Base-by-base conservation (phyloP, 2,888 invertebrate species). In the Monopis laevigella region DNA sequence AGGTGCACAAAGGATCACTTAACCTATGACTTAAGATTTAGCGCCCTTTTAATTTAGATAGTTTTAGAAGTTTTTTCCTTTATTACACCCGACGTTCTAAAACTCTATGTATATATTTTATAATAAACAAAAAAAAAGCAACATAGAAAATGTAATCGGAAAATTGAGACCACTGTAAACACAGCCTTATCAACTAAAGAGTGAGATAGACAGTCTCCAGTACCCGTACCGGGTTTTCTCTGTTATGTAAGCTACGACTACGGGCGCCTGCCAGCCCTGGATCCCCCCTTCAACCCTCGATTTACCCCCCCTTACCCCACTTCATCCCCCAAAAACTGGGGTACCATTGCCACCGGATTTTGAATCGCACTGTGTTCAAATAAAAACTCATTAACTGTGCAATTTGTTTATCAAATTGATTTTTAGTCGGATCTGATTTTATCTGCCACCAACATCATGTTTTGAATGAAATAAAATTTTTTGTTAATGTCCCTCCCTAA, bases 221-320 rank as follows among this genome's bases (percentile, higher is more conserved):
- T 21, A 17, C 32, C 12, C 36, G 53, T 62, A 69, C 73, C 74
- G 75, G 74, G 65, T 75, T 73, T 72, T 62, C 77, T 68, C 74
- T 44, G 71, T 80, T 80, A 80, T 72, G 70, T 78, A 80, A 80
- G 78, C 35, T 11, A 16, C 27, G 27, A 32, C 73, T 70, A 61
- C 71, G 60, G 69, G 69, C 74, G 21, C 36, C 36, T 36, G 36
- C 14, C 28, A 39, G 55, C 44, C 41, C 29, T 21, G 32, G 28
- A 21, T 17, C 39, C 24, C 16, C 26, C 42, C 27, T 29, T 14
- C 16, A 38, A 32, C 32, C 38, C 44, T 16, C 24, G 6, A 13
- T 21, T 8, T 24, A n/a, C 24, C 13, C 29, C 17, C 17, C n/a
- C 18, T n/a, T 28, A 13, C 43, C 41, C 30, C 38, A 19, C 12